Percentiles rank a stretch among this genome's conserved stretches.
Conservation (phyloP, 2,113 vertebrate species). For the Nerophis ophidion region DNA sequence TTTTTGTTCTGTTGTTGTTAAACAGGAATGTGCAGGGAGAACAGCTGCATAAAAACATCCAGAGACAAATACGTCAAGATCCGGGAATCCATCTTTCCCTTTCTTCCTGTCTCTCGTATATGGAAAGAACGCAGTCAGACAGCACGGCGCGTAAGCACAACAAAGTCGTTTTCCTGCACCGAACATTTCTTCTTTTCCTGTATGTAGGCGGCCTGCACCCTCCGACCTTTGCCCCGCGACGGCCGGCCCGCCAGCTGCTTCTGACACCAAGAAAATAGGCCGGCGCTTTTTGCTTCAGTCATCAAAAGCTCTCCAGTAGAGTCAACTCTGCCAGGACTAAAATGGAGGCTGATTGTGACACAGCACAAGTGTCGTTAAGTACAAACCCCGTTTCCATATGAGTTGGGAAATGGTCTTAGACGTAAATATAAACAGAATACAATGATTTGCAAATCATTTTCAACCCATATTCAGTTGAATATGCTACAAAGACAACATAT, state of each 20-base stretch:
- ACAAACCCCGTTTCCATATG: too few species aligned
- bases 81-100: constrained; percentile 33
- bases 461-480: too few species aligned
- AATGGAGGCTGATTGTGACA: constrained; percentile 20
- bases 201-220: constrained; percentile 16
- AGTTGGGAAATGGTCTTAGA: too few species aligned
- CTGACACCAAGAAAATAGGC: constrained; percentile 22
- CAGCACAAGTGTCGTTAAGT: too few species aligned
- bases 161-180: constrained; percentile 37
- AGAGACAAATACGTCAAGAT: constrained; percentile 29
- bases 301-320: constrained; percentile 22
- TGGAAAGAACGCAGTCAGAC: constrained; percentile 40
- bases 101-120: constrained; percentile 11
- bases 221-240: constrained; percentile 29
- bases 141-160: constrained; percentile 27
- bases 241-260: constrained; percentile 21
- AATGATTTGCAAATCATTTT: too few species aligned
- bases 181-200: constrained; percentile 41
- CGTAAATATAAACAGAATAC: too few species aligned
- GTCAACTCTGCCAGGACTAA: constrained; percentile 8
- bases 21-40: not conserved
- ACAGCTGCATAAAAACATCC: constrained; percentile 32
- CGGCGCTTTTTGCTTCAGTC: not conserved
- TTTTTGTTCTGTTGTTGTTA: too few species aligned
- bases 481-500: too few species aligned